Percentiles rank a stretch among this genome's conserved stretches.
Evolutionary conservation across 2,113 vertebrate species (phyloP).

Genomic region (Macaca nemestrina): DNA sequence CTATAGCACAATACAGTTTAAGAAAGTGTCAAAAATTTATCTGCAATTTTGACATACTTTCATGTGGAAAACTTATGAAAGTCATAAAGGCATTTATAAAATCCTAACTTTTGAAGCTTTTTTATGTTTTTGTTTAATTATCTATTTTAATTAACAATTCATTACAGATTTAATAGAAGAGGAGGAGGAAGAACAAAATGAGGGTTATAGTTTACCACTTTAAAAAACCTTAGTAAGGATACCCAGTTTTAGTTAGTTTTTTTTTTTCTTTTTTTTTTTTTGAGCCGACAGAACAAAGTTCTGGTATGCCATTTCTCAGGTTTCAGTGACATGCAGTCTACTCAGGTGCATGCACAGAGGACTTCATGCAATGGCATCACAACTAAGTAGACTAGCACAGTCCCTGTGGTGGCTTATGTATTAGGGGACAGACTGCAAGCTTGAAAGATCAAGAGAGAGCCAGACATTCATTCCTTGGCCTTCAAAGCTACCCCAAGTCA

Average conservation of each 20-base stretch:
- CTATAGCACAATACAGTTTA: not conserved
- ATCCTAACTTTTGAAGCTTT: not conserved
- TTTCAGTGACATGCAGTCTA: not conserved
- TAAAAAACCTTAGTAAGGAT: no score
- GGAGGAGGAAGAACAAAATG: not conserved
- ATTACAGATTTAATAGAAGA: not conserved
- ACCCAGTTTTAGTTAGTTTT: no score
- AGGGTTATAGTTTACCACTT: not conserved
- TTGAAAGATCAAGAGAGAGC: not conserved
- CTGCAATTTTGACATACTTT: not conserved
- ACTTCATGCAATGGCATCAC: no score
- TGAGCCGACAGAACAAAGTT: not conserved
- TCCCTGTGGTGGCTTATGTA: not conserved
- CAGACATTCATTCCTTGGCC: not conserved
- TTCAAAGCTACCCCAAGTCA: not conserved
- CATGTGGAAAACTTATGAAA: not conserved
- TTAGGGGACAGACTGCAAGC: not conserved
- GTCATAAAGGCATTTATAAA: not conserved
- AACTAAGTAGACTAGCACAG: no score
- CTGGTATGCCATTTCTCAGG: not conserved
- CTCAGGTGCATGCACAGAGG: not conserved
- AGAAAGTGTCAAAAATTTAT: not conserved
- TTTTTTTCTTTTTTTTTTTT: not conserved
- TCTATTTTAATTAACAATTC: not conserved
- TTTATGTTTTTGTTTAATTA: not conserved